phyloP scores from a whole-genome alignment of 2,888 invertebrate genomes.

The Polymixis lichenea region DNA sequence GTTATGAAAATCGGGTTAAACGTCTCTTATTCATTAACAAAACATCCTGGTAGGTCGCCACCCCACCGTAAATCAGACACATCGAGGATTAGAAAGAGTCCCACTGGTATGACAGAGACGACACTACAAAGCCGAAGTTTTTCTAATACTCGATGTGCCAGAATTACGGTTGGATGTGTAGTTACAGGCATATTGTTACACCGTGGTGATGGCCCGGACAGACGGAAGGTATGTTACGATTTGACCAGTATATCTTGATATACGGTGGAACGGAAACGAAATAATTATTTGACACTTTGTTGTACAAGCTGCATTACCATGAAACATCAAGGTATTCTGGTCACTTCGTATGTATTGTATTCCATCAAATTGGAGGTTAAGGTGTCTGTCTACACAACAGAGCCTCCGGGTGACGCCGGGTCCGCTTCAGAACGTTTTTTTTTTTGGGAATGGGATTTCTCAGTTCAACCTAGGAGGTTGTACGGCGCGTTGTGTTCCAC shows the following conservation, averaged over 20 bases:
- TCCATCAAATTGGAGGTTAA: background rate
- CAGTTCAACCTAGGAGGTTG: too few species aligned
- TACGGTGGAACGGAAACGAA: background rate
- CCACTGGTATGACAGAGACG: background rate
- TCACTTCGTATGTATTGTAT: background rate
- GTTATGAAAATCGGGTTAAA: background rate
- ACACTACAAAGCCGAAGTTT: background rate
- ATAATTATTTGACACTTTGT: conserved; percentile 1
- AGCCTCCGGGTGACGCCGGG: background rate
- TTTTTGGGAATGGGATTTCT: too few species aligned
- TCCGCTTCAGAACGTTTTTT: too few species aligned
- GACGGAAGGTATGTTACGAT: background rate
- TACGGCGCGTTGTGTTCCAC: too few species aligned
- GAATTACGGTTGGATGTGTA: background rate
- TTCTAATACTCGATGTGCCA: background rate
- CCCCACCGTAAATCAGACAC: background rate
- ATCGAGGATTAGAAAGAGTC: background rate
- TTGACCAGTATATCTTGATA: background rate
- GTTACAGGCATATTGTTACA: background rate
- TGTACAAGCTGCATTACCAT: background rate
- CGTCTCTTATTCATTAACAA: background rate
- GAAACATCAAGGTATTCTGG: background rate
- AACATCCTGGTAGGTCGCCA: conserved; percentile 13
- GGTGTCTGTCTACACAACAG: background rate
- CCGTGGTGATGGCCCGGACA: background rate